Evolutionary conservation across 2,113 vertebrate species (phyloP), one percentile per base, ranked within the genome.

Genomic region (Gopherus flavomarginatus): DNA sequence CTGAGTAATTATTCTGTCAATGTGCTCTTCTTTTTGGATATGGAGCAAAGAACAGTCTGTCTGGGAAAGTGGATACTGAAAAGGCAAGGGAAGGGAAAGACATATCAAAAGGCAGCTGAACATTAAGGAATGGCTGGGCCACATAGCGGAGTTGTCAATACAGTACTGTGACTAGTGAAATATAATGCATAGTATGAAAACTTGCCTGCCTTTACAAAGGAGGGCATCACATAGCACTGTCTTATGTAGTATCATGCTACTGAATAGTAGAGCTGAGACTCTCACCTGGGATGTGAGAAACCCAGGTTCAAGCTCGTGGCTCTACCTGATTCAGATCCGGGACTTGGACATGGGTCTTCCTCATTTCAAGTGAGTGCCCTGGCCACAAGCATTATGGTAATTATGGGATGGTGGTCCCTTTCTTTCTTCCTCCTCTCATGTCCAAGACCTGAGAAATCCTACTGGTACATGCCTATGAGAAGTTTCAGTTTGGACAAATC

Each of bases 1-100:
- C 29, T 81, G 21, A 92, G 14, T 88, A 96, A 87, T 92, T 93
- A 95, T 93, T 93, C 77, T 93, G 80, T 88, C 95, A 94, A 62
- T 87, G 92, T 49, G 81, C 19, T 91, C 75, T 85, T 88, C 47
- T 24, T 5, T 12, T 59, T 80, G 26, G 57, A 79, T 35, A 93
- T 1, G 87, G 93, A 96, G 81, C 77, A 91, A 91, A 93, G 6
- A 69, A 49, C 81, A 97, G 54, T 82, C 77, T 50, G 54, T 88
- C n/a, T 52, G 6, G 38, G 77, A 21, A 50, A 94, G 54, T 79
- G 19, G n/a, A 57, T 81, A 80, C n/a, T 22, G 62, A 81, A 93
- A 94, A 77, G 3, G 69, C 4, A 81, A 72, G 6, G 2, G 11
- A 86, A 82, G 24, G 77, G 85, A 94, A 92, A 1, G 86, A 44